Evolutionary conservation across 2,888 invertebrate genomes (phyloP).

Genomic region (Drosophila borborema): DNA sequence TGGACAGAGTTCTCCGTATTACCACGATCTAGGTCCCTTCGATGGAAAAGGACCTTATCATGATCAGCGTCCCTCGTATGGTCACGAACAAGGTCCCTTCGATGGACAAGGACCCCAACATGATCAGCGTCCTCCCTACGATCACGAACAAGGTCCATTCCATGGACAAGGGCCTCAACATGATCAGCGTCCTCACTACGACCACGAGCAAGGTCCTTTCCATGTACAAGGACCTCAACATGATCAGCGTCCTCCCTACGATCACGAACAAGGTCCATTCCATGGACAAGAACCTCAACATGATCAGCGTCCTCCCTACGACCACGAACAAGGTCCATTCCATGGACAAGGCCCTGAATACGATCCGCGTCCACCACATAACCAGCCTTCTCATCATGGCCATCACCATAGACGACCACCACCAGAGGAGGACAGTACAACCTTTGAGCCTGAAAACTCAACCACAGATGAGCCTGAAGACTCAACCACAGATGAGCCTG

Average conservation of each 20-base stretch:
- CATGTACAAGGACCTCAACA: neutral
- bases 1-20: neutral
- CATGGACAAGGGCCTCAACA: neutral
- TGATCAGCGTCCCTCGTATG: conserved; percentile 3
- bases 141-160: conserved; percentile 2
- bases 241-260: conserved; percentile 2
- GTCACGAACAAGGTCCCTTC: neutral
- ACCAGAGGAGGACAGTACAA: conserved; percentile 14
- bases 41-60: conserved; percentile 11
- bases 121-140: conserved; percentile 2
- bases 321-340: conserved; percentile 5
- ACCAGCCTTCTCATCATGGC: conserved; percentile 8
- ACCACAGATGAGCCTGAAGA: conserved; percentile 26
- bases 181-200: conserved; percentile 2
- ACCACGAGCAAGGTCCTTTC: conserved; percentile 2
- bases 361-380: conserved; percentile 3
- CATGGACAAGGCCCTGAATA: neutral
- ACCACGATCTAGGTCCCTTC: conserved; percentile 5
- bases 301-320: conserved; percentile 2
- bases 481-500: conserved; percentile 19
- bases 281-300: conserved; percentile 6
- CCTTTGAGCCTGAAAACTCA: conserved; percentile 20
- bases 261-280: conserved; percentile 2
- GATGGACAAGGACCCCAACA: neutral
- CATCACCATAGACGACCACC: conserved; percentile 19